Percentiles rank a stretch among this genome's conserved stretches.
Conservation (phyloP, 2,113 vertebrate genomes). For the Cariama cristata region DNA sequence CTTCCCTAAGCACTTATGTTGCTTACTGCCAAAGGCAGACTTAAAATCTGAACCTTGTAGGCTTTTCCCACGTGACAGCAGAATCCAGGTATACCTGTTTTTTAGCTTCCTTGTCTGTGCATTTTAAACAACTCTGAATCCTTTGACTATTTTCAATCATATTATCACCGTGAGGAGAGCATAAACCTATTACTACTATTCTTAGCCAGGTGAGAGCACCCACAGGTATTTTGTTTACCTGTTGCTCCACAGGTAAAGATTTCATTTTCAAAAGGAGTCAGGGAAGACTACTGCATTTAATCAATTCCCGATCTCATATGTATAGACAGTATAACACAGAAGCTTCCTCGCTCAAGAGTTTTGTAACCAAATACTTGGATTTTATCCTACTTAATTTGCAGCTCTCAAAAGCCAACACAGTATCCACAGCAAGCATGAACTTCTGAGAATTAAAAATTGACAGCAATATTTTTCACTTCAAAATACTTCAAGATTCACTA, state of each 20-base stretch:
- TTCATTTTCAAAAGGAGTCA: neutral
- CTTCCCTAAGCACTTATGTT: neutral
- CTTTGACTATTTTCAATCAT: neutral
- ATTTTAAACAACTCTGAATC: neutral
- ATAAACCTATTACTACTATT: neutral
- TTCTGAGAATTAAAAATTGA: neutral
- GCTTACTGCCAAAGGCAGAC: neutral
- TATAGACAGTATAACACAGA: neutral
- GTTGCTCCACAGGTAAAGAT: neutral
- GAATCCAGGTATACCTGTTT: neutral
- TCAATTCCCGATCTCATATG: fast-evolving
- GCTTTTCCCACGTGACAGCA: neutral
- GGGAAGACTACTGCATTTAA: neutral
- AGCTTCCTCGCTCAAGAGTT: neutral
- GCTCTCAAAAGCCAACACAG: neutral
- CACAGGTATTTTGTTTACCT: neutral
- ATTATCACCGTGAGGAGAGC: neutral
- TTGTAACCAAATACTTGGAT: neutral
- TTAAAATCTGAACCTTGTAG: neutral
- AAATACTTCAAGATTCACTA: neutral
- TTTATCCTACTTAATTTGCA: neutral
- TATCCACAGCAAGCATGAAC: neutral
- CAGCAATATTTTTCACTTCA: neutral
- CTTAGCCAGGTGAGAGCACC: neutral
- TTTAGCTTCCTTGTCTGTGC: neutral